Percentiles rank a stretch among this genome's conserved stretches.
Conservation (phyloP, 2,113 vertebrate species). For the Aplodontia rufa region DNA sequence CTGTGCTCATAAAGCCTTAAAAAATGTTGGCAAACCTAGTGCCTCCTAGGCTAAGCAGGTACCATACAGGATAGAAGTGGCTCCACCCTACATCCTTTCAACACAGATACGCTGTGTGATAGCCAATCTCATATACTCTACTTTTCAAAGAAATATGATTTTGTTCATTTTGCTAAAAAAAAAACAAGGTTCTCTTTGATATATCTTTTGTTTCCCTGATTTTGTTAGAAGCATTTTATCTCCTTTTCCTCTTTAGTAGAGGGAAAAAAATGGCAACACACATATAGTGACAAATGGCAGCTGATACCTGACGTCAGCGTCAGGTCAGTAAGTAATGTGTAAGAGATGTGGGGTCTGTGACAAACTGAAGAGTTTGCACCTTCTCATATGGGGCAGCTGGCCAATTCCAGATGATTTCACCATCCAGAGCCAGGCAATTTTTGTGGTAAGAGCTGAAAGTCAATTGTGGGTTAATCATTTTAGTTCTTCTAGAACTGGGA, state of each 20-base stretch:
- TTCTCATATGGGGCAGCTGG: neutral
- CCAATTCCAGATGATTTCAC: neutral
- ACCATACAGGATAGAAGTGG: neutral
- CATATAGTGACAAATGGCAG: neutral
- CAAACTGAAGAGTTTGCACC: neutral
- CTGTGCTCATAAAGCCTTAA: neutral
- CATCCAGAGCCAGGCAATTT: neutral
- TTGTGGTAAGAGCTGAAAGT: neutral
- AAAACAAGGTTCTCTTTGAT: neutral
- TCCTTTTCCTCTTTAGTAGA: neutral
- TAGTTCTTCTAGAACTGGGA: neutral
- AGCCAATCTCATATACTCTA: neutral
- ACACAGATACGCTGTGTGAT: neutral
- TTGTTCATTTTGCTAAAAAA: neutral
- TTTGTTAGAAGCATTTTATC: neutral
- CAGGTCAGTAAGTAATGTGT: neutral
- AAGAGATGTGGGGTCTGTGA: neutral
- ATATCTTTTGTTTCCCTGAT: neutral
- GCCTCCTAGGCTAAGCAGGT: neutral
- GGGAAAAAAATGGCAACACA: neutral
- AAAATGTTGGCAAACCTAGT: neutral
- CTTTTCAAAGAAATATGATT: neutral
- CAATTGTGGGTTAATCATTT: neutral
- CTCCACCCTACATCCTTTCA: neutral
- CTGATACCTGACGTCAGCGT: neutral